These are phyloP conservation scores for Coptotermes formosanus DNA, from an alignment of 1,140 invertebrate species.

Conservation along the genomic window DNA sequence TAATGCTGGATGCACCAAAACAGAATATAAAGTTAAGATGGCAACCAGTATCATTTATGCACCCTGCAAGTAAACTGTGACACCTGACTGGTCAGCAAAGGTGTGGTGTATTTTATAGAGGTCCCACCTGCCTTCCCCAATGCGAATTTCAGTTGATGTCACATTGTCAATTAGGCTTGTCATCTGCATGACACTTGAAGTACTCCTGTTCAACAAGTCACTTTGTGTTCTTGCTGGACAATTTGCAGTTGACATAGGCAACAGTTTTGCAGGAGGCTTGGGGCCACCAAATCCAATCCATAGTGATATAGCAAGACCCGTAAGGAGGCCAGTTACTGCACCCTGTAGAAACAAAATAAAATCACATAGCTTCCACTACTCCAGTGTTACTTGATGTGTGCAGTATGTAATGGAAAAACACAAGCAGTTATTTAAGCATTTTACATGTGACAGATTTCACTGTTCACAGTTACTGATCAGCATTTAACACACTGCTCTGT, in stretches of 20 bases:
- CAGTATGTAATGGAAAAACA: no score
- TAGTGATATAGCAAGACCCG: slow-evolving; percentile 66
- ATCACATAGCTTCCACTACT: no score
- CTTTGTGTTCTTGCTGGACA: slow-evolving; percentile 35
- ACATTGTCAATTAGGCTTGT: not conserved
- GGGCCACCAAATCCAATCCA: slow-evolving; percentile 87
- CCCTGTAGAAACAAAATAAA: slow-evolving; percentile 51
- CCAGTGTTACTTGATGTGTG: no score
- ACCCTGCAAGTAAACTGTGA: not conserved
- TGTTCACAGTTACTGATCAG: no score
- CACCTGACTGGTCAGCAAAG: not conserved
- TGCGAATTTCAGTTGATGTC: not conserved
- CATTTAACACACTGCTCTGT: no score
- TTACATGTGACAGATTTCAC: no score
- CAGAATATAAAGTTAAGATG: no score
- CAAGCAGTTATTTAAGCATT: no score
- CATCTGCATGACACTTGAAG: not conserved
- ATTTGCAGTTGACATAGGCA: slow-evolving; percentile 54
- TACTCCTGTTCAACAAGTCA: not conserved
- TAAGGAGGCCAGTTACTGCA: slow-evolving; percentile 62
- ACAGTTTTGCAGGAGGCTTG: slow-evolving; percentile 57
- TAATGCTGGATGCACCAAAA: no score
- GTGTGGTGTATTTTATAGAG: not conserved
- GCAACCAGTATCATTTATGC: not conserved
- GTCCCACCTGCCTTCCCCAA: not conserved